Evolutionary conservation across 2,797 vertebrate genomes (phyloP), one percentile per base, ranked within the genome.

Genomic region (Halcyon chelicuti): DNA sequence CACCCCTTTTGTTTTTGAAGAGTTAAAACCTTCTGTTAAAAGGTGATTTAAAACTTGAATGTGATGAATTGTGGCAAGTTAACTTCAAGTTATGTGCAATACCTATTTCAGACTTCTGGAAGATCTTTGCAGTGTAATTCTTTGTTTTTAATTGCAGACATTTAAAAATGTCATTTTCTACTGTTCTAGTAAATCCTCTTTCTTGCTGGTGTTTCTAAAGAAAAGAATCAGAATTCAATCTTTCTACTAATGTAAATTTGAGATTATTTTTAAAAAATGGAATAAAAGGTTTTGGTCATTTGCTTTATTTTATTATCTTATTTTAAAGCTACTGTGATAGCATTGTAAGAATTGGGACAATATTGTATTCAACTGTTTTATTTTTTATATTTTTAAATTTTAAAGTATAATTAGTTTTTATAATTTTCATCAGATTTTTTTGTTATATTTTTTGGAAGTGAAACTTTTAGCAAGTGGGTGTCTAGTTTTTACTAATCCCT

Each of bases 241-340:
- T 99, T 99, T 99, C 99, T 99, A 99, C 99, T 99, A 99, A 99
- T 99, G 99, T 99, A 99, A 99, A 99, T 98, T 99, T 99, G 98
- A 99, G 99, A 99, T 99, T 99, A 99, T 99, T 99, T 99, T 99
- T 99, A 99, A 99, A 99, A 99, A 99, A 99, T 99, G 97, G 98
- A 98, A 98, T 99, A 99, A 99, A 99, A 99, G 97, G 99, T 99
- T 99, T 99, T 99, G 99, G 99, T 99, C 99, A 99, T 99, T 99
- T 99, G 99, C 99, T 99, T 98, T 99, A 99, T 99, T 99, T 99
- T 99, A 99, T 99, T 99, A 99, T 99, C 99, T 99, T 99, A 99
- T 99, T 99, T 99, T 99, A 99, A 99, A 98, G 99, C 99, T 99
- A 99, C 99, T 99, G 99, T 99, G 99, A 99, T 99, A 99, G 99